Percentiles rank a stretch among this genome's conserved stretches.
Evolutionary conservation across 2,797 vertebrate genomes (phyloP).

Genomic region (Lerista edwardsae): DNA sequence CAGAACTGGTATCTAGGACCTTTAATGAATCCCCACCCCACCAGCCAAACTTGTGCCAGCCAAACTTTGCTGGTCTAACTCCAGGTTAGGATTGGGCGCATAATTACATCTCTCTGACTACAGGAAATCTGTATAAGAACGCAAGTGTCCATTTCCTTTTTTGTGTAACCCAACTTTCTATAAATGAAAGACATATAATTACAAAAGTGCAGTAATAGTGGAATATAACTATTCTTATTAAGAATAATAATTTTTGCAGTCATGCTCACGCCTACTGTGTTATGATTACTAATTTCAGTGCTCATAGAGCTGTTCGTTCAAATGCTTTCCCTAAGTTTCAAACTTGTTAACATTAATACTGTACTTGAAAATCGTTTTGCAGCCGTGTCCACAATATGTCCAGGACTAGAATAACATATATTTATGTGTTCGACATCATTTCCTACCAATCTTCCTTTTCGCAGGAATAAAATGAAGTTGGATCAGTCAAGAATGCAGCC

Average conservation of each 20-base stretch:
- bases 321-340: slow-evolving; percentile 20
- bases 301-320: slow-evolving; percentile 5
- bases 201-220: not conserved
- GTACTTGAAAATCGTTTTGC: slow-evolving; percentile 21
- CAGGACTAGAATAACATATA: slow-evolving; percentile 38
- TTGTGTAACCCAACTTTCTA: not conserved
- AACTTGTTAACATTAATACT: slow-evolving; percentile 39
- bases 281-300: not conserved
- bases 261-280: no score
- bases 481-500: slow-evolving; percentile 76
- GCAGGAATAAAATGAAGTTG: slow-evolving; percentile 80
- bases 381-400: slow-evolving; percentile 50
- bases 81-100: no score
- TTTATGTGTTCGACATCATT: slow-evolving; percentile 63
- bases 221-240: no score
- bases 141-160: no score
- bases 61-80: no score
- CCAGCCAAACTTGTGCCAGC: no score
- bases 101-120: no score
- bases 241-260: no score
- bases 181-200: slow-evolving; percentile 2
- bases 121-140: no score
- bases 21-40: no score
- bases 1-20: no score
- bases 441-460: slow-evolving; percentile 79